phyloP scores from a whole-genome alignment of 2,797 vertebrate species.

The Urophycis tenuis region DNA sequence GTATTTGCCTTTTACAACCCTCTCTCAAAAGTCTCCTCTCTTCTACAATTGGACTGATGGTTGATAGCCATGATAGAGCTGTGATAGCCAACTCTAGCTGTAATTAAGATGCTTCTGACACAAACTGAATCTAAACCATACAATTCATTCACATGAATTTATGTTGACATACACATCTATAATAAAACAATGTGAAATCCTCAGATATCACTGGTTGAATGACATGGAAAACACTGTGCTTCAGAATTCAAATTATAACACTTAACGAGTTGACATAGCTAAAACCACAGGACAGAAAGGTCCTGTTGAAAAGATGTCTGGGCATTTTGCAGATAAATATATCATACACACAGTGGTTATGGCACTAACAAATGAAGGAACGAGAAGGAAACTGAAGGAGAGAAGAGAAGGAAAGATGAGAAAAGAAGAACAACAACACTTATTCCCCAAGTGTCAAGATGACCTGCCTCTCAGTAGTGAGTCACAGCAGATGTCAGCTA shows the following conservation, averaged over 20 bases:
- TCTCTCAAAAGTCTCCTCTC: not conserved
- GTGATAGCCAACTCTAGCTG: not conserved
- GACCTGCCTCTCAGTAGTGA: constrained; percentile 56
- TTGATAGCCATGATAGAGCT: not conserved
- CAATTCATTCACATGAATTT: not conserved
- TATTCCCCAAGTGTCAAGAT: constrained; percentile 48
- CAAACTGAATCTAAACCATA: not conserved
- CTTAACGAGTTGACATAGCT: not conserved
- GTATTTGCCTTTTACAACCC: not conserved
- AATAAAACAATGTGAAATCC: not conserved
- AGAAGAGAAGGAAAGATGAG: constrained; percentile 3
- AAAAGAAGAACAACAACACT: not conserved
- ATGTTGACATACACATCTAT: not conserved
- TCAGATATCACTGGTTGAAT: not conserved
- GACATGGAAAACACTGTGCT: not conserved
- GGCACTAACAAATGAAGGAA: not conserved
- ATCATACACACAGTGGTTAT: not conserved
- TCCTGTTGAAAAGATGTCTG: not conserved
- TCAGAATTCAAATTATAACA: not conserved
- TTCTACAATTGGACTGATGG: not conserved
- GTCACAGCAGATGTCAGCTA: constrained; percentile 68
- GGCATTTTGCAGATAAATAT: not conserved
- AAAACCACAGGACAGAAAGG: not conserved
- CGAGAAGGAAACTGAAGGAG: not conserved
- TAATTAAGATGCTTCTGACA: not conserved